Evolutionary conservation across 2,888 invertebrate species (phyloP).

Genomic region (Hyposoter didymator): DNA sequence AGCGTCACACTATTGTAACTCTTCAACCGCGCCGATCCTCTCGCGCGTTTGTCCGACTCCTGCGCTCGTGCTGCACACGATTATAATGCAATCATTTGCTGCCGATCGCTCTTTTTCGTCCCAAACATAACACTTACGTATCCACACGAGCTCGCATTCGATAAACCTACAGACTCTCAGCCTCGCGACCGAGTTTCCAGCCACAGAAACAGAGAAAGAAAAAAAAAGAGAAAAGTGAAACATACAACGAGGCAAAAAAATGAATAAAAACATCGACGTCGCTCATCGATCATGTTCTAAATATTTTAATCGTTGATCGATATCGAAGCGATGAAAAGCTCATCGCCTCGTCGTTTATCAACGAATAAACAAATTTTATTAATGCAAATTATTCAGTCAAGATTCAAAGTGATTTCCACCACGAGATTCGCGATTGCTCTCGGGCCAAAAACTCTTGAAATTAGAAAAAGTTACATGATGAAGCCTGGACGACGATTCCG

Average conservation of each 20-base stretch:
- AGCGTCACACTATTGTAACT: conserved; percentile 59
- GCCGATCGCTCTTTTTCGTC: conserved; percentile 56
- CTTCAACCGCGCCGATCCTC: conserved; percentile 28
- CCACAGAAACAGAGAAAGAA: conserved; percentile 13
- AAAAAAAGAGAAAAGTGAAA: background rate
- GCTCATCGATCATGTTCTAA: conserved; percentile 43
- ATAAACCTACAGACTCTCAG: conserved; percentile 73
- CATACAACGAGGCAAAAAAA: conserved; percentile 43
- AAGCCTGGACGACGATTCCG: background rate
- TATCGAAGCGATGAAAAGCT: conserved; percentile 12
- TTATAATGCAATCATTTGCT: conserved; percentile 70
- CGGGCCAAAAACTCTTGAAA: background rate
- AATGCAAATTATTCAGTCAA: conserved; percentile 16
- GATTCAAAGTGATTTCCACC: background rate
- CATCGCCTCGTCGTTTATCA: conserved; percentile 18
- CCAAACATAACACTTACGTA: conserved; percentile 72
- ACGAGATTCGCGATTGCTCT: background rate
- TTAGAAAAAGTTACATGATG: background rate
- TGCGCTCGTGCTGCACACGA: conserved; percentile 13
- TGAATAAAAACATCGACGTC: conserved; percentile 16
- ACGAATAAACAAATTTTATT: conserved; percentile 29
- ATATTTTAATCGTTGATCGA: conserved; percentile 28
- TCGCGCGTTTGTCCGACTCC: conserved; percentile 22
- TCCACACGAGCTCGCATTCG: conserved; percentile 66
- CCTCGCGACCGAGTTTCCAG: conserved; percentile 60